A percentile compares a stretch with the other conserved stretches of the same genome.
Conservation (phyloP, 2,113 vertebrate genomes). For the Glaucidium brasilianum region DNA sequence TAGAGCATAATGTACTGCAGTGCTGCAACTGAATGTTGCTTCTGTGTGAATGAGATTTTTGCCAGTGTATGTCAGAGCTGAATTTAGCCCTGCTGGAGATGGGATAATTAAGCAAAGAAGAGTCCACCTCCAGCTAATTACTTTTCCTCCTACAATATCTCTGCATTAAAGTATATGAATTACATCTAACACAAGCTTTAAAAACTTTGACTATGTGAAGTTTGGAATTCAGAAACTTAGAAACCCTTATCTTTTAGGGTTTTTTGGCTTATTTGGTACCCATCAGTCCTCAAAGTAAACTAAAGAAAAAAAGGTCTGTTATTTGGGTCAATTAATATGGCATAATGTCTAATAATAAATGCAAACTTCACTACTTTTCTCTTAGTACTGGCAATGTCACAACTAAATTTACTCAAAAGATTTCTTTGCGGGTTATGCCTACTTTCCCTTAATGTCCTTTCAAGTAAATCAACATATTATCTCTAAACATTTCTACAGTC, state of each 20-base stretch:
- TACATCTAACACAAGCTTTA: not conserved
- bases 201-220: not conserved
- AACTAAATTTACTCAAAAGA: not conserved
- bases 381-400: not conserved
- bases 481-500: not conserved
- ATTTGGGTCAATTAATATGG: not conserved
- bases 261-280: not conserved
- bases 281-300: not conserved
- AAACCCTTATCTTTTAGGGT: not conserved
- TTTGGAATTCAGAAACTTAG: not conserved
- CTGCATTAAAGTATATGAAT: not conserved
- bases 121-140: slow-evolving; percentile 29
- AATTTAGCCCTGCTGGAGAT: not conserved
- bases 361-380: not conserved
- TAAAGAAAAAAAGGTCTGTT: not conserved
- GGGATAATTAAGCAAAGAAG: slow-evolving; percentile 24
- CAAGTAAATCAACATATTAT: not conserved
- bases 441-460: not conserved
- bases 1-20: not conserved
- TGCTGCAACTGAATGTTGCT: not conserved
- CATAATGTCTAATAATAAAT: not conserved
- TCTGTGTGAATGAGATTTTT: slow-evolving; percentile 19
- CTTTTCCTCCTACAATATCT: slow-evolving; percentile 4
- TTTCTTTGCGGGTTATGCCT: not conserved
- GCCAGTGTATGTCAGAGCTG: not conserved